Evolutionary conservation across 2,888 invertebrate genomes (phyloP), one percentile per base, ranked within the genome.

Genomic region (Chloroclysta siterata): DNA sequence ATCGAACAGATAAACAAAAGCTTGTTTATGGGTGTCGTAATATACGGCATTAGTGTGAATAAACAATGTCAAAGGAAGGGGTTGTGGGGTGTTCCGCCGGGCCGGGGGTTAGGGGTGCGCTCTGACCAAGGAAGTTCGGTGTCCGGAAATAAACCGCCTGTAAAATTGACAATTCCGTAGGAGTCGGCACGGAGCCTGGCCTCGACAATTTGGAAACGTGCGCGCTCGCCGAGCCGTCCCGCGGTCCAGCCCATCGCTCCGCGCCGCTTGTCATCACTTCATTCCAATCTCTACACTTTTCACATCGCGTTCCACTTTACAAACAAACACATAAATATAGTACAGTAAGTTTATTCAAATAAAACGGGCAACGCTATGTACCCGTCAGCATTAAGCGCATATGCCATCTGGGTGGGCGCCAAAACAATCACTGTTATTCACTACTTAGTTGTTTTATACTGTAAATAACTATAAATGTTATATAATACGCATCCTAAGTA

Each of bases 121-220:
- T 76, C 83, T 84, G 87, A 83, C 89, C 85, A 87, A 87, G 90
- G 90, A 90, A 89, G 87, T 88, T 90, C 88, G 88, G 91, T 93
- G 91, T 91, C 93, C 93, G 93, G 91, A 90, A 93, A 93, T 94
- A 94, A 95, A 94, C 94, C 94, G 93, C 90, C 94, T 94, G 95
- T 94, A 95, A 95, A 95, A 95, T 95, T 95, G 94, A 89, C 95
- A 94, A 94, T 95, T 94, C 93, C 94, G 88, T 88, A 86, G 82
- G 86, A 86, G 78, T 76, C 44, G 42, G 47, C 77, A 82, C 81
- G 81, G 85, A 83, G 85, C 83, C 82, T 83, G 87, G 79, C 75
- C 79, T 79, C 87, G 88, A 88, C 87, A 83, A 88, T 88, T 87
- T 83, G 82, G 85, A 86, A 84, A 75, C 78, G 80, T 79, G 76